phyloP scores from a whole-genome alignment of 37 sponge, comb jelly and placozoan species.

The Crambe crambe region DNA sequence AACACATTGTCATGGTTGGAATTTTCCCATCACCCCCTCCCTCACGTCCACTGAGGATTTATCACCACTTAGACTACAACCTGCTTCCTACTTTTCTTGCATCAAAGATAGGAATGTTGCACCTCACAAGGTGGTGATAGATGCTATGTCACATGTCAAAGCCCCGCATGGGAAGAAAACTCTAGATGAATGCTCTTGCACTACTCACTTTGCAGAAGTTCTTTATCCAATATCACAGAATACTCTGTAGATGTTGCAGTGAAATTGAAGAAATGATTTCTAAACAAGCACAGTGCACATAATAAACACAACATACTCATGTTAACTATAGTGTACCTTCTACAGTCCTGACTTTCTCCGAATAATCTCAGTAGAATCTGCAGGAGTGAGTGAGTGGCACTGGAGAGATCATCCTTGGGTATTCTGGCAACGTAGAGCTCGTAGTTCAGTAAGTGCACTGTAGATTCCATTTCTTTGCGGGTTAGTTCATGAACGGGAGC shows the following conservation, averaged over 20 bases:
- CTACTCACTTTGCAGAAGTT: slow-evolving; percentile 49
- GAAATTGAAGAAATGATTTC: slow-evolving; percentile 71
- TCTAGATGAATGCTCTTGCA: too few relatives aligned
- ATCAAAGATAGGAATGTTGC: too few relatives aligned
- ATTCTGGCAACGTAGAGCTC: slow-evolving; percentile 57
- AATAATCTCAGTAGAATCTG: slow-evolving; percentile 45
- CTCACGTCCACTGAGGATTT: too few relatives aligned
- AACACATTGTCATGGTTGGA: not conserved
- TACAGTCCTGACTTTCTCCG: slow-evolving; percentile 17
- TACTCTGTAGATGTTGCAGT: slow-evolving; percentile 54
- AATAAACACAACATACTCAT: slow-evolving; percentile 1
- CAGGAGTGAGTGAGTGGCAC: slow-evolving; percentile 48
- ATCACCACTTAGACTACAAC: too few relatives aligned
- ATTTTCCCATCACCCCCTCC: too few relatives aligned
- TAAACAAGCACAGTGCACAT: not conserved
- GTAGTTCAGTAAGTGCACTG: slow-evolving; percentile 39
- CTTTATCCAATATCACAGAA: slow-evolving; percentile 49
- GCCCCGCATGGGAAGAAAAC: too few relatives aligned
- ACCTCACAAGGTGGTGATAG: too few relatives aligned
- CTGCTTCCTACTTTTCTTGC: too few relatives aligned
- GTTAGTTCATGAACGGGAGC: not conserved
- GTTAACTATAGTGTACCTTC: slow-evolving; percentile 34
- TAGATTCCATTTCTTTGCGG: slow-evolving; percentile 14
- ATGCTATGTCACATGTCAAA: too few relatives aligned
- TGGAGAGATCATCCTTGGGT: slow-evolving; percentile 23